phyloP scores from a whole-genome alignment of 2,888 invertebrate species.

The Altica lythri region DNA sequence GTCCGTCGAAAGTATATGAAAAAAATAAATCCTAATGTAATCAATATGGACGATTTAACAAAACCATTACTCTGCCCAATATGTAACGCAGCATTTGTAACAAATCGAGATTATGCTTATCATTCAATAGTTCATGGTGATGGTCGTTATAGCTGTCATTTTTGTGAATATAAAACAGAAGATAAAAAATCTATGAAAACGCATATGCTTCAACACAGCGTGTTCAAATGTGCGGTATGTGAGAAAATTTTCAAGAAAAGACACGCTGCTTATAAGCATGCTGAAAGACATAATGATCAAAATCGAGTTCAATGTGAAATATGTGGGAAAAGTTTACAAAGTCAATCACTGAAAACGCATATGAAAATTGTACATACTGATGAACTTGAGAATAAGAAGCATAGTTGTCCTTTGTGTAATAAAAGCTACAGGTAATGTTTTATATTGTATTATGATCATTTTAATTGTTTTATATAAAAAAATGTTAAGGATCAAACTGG shows the following conservation, averaged over 20 bases:
- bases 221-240: constrained; percentile 33
- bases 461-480: too few relatives aligned
- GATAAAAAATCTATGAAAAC: constrained; percentile 44
- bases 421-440: constrained; percentile 35
- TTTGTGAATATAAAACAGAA: constrained; percentile 46
- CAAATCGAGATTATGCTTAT: constrained; percentile 47
- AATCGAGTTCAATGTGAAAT: constrained; percentile 45
- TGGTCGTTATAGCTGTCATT: constrained; percentile 48
- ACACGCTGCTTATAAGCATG: constrained; percentile 39
- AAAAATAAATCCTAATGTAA: constrained; percentile 15
- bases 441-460: too few relatives aligned
- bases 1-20: constrained; percentile 15
- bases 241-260: constrained; percentile 40
- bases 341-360: constrained; percentile 41
- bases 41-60: constrained; percentile 40
- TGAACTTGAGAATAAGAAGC: constrained; percentile 30
- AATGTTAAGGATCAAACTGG: too few relatives aligned
- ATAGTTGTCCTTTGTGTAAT: constrained; percentile 42
- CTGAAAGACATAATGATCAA: constrained; percentile 43
- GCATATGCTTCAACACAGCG: constrained; percentile 39
- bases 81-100: constrained; percentile 60
- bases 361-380: constrained; percentile 44
- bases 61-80: constrained; percentile 59
- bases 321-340: constrained; percentile 44
- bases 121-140: constrained; percentile 48